Evolutionary conservation across 1,140 invertebrate genomes (phyloP), one percentile per base, ranked within the genome.

Genomic region (Neodiprion pinetum): DNA sequence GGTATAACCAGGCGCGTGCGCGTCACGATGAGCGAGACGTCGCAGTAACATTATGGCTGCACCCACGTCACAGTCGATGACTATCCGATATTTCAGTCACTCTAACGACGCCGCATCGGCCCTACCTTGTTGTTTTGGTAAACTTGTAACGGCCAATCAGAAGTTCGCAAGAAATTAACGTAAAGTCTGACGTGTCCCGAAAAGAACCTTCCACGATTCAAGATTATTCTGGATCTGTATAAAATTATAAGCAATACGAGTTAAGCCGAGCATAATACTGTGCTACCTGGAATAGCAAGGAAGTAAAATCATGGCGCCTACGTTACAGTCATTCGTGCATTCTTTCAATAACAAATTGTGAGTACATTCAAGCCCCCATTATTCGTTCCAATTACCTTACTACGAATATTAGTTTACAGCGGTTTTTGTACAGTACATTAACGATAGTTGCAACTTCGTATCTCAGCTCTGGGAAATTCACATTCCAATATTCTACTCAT

Each of bases 291-390:
- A 65, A 47, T 71, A 76, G 48, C 17, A 50, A 50, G 65, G 28
- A 28, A 76, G 49, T 12, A 47, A 71, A 75, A 86, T 77, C 75
- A 89, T 89, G 88, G 83, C 84, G 69, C 17, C 84, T 67, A 79
- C 81, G 8, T 17, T 87, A 21, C 81, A 83, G 48, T 80, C 75
- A 21, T 89, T 89, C 67, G 53, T 86, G 9, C 86, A 86, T 78
- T 84, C 86, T 10, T 89, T 89, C 80, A 83, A 80, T 67, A 83
- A 80, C 77, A 88, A 72, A 81, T 74, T 89, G 88, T 89, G 75
- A 88, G 88, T 89, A 74, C 49, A 21, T 50, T 48, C 66, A 17
- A 71, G 40, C 47, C 14, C 21, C 49, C 47, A 9, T 10, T 28
- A 48, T 75, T 48, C 66, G 28, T 28, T 70, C 23, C 21, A 84